Base-by-base conservation (phyloP, 1,140 invertebrate genomes). In the Zaprionus vittiger region DNA sequence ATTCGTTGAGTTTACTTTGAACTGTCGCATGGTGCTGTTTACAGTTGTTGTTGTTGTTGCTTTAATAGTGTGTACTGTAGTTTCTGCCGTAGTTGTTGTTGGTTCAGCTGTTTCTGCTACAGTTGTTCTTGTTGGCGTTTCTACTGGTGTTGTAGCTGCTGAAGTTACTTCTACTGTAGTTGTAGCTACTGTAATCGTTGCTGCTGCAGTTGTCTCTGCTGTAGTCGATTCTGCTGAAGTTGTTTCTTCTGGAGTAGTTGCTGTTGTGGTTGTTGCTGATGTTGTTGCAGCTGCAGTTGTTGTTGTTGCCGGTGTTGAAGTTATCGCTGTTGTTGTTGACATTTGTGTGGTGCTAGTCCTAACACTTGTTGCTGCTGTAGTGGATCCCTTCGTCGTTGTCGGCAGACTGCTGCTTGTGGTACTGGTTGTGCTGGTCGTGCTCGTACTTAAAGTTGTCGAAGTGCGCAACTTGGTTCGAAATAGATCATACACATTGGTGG, bases 401-500 rank as follows among this genome's bases (percentile, higher is more conserved):
- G 14, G 4, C 37, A 38, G 12, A 38, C 2, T 47, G n/a, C n/a
- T 47, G 41, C 7, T 47, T 9, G n/a, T 47, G 41, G 7, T 44
- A 15, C 5, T 44, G 6, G 2, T n/a, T 5, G 38, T 47, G 41
- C 7, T 17, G 41, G 2, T n/a, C 6, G 17, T 17, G 41, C 37
- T 15, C 6, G 17, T 3, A 17, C 0, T 15, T 14, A 47, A 17
- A 3, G 41, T 17, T 17, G n/a, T 28, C 26, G 54, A 31, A 14
- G 20, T 41, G 17, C 5, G 34, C n/a, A 47, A 15, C 56, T 34
- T 69, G 66, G 28, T 37, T 2, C 28, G 31, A 20, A 37, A 69
- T 5, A 20, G n/a, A 37, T 61, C 22, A 1, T 28, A 54, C 2
- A 62, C 14, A 17, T 20, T 38, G 0, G 44, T 68, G 34, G 66